Base-by-base conservation (phyloP, 2,113 vertebrate genomes). In the Tretioscincus oriximinensis region DNA sequence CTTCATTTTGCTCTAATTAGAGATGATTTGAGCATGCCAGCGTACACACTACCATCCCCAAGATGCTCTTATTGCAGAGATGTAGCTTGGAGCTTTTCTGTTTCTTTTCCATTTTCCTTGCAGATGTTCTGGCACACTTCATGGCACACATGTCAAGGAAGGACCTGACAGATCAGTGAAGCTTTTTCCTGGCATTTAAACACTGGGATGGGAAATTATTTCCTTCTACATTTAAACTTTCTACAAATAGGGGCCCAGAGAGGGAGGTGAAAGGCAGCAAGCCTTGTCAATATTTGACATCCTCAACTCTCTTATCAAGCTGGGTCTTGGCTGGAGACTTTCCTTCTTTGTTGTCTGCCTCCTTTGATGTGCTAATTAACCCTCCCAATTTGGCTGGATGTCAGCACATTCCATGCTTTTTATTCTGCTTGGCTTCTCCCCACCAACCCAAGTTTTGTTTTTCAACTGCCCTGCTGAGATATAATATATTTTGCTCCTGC, bases 361-460 rank as follows among this genome's bases (percentile, higher is more conserved):
- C 73, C 80, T 82, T 82, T 82, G 80, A 82, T 82, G 80, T 82
- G 80, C 80, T 82, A 82, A 82, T 76, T 82, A 76, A 81, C 79
- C 63, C 79, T 81, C 71, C 71, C 79, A 51, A 26, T 76, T 63
- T 70, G 66, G 31, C 80, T 82, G 73, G 41, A 49, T 63, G 66
- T 70, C 69, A 76, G 73, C 80, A 82, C 73, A 82, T 82, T 82
- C 80, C 80, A 76, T 47, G 41, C 80, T 81, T 76, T 81, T 65
- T 81, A 68, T 76, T 69, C n/a, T 7, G 10, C 14, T 9, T 65
- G 45, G 12, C 54, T 8, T 75, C n/a, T 21, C 31, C 26, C 21
- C n/a, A n/a, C n/a, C n/a, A n/a, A n/a, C n/a, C 47, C 4, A 47
- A 28, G 65, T 66, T 76, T 70, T 82, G 66, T 76, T 82, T 68